Evolutionary conservation across 2,888 invertebrate species (phyloP).

Genomic region (Drosophila nigricruria): DNA sequence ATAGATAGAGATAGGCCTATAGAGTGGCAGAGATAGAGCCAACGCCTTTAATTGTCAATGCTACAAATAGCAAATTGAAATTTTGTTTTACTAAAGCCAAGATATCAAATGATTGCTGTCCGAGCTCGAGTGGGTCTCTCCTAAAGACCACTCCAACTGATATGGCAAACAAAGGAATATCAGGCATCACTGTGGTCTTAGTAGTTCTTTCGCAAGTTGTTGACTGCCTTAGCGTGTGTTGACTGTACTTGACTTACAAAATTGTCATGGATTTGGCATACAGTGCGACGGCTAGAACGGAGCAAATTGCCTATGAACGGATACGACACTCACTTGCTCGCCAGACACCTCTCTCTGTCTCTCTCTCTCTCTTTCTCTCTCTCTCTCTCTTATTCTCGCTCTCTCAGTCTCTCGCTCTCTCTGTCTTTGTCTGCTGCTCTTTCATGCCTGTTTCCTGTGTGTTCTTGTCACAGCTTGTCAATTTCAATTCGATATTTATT

Average conservation of each 20-base stretch:
- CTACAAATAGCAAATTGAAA: conserved; percentile 1
- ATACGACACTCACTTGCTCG: background rate
- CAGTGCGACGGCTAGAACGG: background rate
- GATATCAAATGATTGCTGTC: background rate
- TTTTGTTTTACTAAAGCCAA: background rate
- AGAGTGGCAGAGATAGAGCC: background rate
- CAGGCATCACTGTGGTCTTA: background rate
- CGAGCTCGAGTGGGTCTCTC: too few species aligned
- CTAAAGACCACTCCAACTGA: too few species aligned
- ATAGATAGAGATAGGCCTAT: background rate
- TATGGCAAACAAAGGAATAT: too few species aligned
- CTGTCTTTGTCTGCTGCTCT: background rate
- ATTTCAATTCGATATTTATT: conserved; percentile 79
- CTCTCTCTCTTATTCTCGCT: background rate
- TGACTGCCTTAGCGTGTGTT: background rate
- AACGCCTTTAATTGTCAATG: background rate
- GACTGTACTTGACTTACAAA: background rate
- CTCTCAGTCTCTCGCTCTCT: background rate
- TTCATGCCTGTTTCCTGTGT: conserved; percentile 16
- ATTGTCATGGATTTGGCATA: background rate
- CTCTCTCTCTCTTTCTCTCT: background rate
- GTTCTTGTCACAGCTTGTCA: conserved; percentile 69
- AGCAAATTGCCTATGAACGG: background rate
- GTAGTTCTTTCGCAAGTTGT: background rate
- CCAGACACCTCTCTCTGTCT: too few species aligned